Base-by-base conservation (phyloP, 2,888 invertebrate species). In the Mayetiola destructor region DNA sequence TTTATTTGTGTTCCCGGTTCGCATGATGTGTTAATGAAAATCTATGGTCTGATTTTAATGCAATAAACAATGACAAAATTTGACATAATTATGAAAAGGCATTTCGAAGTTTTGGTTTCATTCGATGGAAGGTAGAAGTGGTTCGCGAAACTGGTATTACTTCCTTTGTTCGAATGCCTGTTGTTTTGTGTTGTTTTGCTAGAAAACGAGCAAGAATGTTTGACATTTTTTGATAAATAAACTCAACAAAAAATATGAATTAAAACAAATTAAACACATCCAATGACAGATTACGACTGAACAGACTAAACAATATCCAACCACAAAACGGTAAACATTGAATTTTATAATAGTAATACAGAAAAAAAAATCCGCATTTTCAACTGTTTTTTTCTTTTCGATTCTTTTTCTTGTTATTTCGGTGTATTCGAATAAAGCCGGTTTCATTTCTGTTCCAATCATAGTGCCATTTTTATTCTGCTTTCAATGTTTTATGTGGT, bases 1-100 rank as follows among this genome's bases (percentile, higher is more conserved):
- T n/a, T n/a, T n/a, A n/a, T n/a, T n/a, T n/a, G n/a, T n/a, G n/a
- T n/a, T n/a, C n/a, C n/a, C n/a, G n/a, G n/a, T n/a, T n/a, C n/a
- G n/a, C n/a, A n/a, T n/a, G n/a, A n/a, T n/a, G n/a, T n/a, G n/a
- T 16, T 48, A 48, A 48, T 42, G 42, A 20, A 42, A 42, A 27
- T n/a, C 40, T 21, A 20, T 40, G 27, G 48, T 48, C n/a, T 48
- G 48, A 48, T 48, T 48, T 27, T 48, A 48, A 48, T 48, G 48
- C n/a, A n/a, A 16, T 48, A 27, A 48, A 27, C 48, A 16, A 48
- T 48, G 48, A 40, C 40, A 40, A 40, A n/a, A 21, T 12, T 27
- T 48, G 48, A 48, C 48, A 48, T 48, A 48, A 48, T 48, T 27
- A 16, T 48, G 48, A 27, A 27, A 48, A 48, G 16, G n/a, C 16